These are phyloP conservation scores for Semnornis frantzii DNA, from an alignment of 2,113 vertebrate genomes.

Conservation along the genomic window DNA sequence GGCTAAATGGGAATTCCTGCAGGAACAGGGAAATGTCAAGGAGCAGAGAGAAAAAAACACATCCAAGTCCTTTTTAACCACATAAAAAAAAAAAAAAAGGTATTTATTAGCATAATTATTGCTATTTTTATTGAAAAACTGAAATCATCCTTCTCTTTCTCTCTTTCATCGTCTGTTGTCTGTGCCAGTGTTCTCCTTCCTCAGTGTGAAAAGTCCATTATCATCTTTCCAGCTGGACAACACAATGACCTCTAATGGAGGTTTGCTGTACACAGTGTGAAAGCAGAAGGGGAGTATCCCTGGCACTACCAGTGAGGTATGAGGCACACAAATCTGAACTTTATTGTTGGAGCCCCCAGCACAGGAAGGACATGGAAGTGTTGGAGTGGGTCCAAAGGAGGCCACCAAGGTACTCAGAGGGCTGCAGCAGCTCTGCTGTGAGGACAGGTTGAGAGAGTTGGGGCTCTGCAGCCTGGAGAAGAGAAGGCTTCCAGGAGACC, in stretches of 20 bases:
- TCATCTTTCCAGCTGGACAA: not conserved
- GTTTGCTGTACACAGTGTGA: not conserved
- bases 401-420: too few relatives aligned
- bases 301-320: not conserved
- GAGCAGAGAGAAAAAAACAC: constrained; percentile 30
- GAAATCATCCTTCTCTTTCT: not conserved
- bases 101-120: not conserved
- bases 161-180: not conserved
- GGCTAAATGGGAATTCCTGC: constrained; percentile 63
- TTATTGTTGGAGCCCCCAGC: not conserved
- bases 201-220: not conserved
- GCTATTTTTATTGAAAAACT: constrained; percentile 6
- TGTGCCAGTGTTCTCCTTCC: not conserved
- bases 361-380: too few relatives aligned
- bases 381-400: too few relatives aligned
- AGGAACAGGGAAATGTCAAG: constrained; percentile 57
- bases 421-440: not conserved
- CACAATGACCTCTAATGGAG: not conserved
- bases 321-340: not conserved
- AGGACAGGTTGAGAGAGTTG: too few relatives aligned
- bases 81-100: not conserved
- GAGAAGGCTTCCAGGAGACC: too few relatives aligned
- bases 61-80: constrained; percentile 10
- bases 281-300: not conserved
- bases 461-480: too few relatives aligned